Conservation (phyloP, 2,113 vertebrate genomes). For the Caloenas nicobarica region DNA sequence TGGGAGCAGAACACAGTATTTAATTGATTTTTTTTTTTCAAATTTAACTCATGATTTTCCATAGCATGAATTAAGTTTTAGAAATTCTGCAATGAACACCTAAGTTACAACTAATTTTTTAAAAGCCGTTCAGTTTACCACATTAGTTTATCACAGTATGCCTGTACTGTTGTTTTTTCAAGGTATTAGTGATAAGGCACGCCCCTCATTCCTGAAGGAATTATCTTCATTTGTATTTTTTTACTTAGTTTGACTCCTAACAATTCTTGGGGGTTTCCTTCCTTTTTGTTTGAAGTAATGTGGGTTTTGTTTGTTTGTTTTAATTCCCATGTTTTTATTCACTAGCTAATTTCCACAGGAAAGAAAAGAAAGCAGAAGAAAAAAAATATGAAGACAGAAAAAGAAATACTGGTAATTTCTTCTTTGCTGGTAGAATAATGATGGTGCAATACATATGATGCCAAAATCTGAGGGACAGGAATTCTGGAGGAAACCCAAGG, state of each 20-base stretch:
- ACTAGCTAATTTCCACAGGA: not conserved
- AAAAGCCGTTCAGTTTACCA: not conserved
- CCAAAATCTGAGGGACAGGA: not conserved
- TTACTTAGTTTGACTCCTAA: not conserved
- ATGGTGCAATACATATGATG: not conserved
- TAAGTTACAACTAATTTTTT: not conserved
- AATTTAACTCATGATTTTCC: not conserved
- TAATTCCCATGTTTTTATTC: not conserved
- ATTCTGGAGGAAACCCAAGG: constrained; percentile 20
- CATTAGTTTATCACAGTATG: not conserved
- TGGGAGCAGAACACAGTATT: not conserved
- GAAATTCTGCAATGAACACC: not conserved
- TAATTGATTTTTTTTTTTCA: not conserved
- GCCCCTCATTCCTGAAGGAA: not conserved
- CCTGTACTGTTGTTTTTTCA: not conserved
- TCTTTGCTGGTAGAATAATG: not conserved
- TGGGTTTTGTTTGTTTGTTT: not conserved
- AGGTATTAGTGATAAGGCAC: not conserved
- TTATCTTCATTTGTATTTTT: not conserved
- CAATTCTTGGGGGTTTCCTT: not conserved
- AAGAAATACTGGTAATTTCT: not conserved
- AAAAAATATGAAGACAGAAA: not conserved
- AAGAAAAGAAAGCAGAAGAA: constrained; percentile 10
- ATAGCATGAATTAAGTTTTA: not conserved
- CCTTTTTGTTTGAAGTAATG: not conserved